Base-by-base conservation (phyloP, 2,888 invertebrate genomes). In the Caradrina clavipalpis region DNA sequence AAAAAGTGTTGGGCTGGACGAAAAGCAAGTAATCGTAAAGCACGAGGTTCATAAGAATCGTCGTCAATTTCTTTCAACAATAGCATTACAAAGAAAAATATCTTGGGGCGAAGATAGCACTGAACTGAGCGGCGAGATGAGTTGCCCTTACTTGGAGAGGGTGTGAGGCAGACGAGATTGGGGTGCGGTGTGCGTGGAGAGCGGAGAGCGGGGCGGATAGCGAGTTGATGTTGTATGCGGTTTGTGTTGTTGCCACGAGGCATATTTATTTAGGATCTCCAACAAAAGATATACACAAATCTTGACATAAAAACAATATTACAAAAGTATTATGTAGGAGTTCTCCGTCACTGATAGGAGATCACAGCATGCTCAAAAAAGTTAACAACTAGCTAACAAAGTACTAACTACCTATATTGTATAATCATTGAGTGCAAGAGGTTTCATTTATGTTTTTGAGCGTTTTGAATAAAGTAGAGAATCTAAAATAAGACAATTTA, bases 51-150 rank as follows among this genome's bases (percentile, higher is more conserved):
- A 82, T 82, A 83, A 79, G 81, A 87, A 86, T 85, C 86, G 86
- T 86, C 85, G 88, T 83, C 88, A 90, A 91, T 92, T 91, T 88
- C 89, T 90, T 91, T 89, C 89, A 91, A 93, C 94, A 94, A 93
- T 91, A 91, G 91, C 88, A 93, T 94, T 94, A 94, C 92, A 92
- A 92, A 94, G 94, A 94, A 95, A 95, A 95, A 95, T 94, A 94
- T 93, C 93, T 94, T 88, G 86, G 88, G 92, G 91, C 92, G 91
- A 87, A 94, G 94, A 95, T 95, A 95, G 93, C 84, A 88, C 81
- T 82, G 86, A 93, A 92, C 91, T 90, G 92, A 92, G 91, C 92
- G 92, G 91, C 88, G 90, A 95, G 95, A 95, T 95, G 95, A 95
- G 95, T 94, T 95, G 95, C 95, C 95, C 95, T 95, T 93, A 92